Evolutionary conservation across 1,140 invertebrate species (phyloP).

Genomic region (Lamellibrachia luymesi): DNA sequence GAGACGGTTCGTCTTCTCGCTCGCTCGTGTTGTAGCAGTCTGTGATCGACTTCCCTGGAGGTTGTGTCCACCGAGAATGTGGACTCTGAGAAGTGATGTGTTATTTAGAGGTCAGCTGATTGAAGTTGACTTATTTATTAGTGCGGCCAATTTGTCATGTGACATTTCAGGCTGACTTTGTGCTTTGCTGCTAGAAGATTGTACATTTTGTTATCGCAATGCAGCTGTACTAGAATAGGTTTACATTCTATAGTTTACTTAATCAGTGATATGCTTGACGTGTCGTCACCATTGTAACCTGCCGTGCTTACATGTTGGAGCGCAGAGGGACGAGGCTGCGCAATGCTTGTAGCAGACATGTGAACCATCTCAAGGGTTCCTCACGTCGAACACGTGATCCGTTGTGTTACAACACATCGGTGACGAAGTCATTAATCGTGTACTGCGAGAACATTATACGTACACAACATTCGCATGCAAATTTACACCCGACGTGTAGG

Average conservation of each 20-base stretch:
- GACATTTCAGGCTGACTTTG: background rate
- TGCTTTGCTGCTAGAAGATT: background rate
- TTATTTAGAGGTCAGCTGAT: background rate
- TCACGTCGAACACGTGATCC: background rate
- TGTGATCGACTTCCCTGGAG: background rate
- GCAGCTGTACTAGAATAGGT: background rate
- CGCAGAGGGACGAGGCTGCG: background rate
- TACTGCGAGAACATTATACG: background rate
- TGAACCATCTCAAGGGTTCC: background rate
- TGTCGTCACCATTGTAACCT: background rate
- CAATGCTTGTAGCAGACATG: background rate
- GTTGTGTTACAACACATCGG: background rate
- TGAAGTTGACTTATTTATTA: background rate
- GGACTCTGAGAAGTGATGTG: background rate
- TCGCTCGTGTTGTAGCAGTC: background rate
- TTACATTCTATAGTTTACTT: background rate
- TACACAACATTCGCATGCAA: background rate
- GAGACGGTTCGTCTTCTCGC: background rate
- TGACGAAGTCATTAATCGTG: background rate
- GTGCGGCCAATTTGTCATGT: background rate
- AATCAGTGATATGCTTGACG: background rate
- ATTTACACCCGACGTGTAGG: background rate
- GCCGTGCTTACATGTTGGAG: background rate
- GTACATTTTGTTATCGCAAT: conserved; percentile 5
- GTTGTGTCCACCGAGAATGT: background rate